These are phyloP conservation scores for Thyatira batis DNA, from an alignment of 2,888 invertebrate species.

Conservation along the genomic window DNA sequence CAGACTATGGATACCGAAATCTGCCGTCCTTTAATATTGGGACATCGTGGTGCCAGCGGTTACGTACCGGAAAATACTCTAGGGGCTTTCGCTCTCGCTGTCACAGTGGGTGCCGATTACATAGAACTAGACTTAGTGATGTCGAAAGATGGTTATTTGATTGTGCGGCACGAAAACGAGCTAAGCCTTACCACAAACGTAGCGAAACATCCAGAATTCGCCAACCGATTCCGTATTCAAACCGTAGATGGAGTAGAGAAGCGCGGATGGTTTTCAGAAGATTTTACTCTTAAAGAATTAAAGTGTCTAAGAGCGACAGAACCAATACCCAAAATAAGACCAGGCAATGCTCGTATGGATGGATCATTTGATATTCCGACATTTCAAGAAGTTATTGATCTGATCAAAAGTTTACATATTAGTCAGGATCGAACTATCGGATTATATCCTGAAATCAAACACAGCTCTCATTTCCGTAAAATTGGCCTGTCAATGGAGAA, in stretches of 20 bases:
- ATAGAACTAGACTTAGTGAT: constrained; percentile 74
- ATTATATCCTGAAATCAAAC: constrained; percentile 73
- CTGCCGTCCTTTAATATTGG: no score
- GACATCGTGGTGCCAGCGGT: no score
- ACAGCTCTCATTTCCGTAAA: constrained; percentile 58
- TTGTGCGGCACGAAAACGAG: constrained; percentile 71
- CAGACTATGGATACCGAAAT: no score
- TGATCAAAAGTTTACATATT: constrained; percentile 58
- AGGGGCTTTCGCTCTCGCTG: constrained; percentile 67
- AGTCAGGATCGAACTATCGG: constrained; percentile 64
- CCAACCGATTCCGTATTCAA: constrained; percentile 52
- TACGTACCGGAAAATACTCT: constrained; percentile 37
- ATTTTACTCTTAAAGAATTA: constrained; percentile 68
- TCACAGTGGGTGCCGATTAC: constrained; percentile 72
- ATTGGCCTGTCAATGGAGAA: constrained; percentile 62
- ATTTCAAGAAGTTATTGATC: constrained; percentile 67
- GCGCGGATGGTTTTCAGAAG: constrained; percentile 72
- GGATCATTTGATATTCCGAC: constrained; percentile 60
- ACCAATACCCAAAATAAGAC: constrained; percentile 58
- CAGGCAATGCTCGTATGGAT: constrained; percentile 66
- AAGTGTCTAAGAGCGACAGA: constrained; percentile 66
- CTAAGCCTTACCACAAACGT: constrained; percentile 63
- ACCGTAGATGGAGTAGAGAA: constrained; percentile 51
- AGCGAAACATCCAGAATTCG: constrained; percentile 53
- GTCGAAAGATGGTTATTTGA: constrained; percentile 62